These are phyloP conservation scores for Thyatira batis DNA, from an alignment of 2,888 invertebrate species.

Conservation along the genomic window DNA sequence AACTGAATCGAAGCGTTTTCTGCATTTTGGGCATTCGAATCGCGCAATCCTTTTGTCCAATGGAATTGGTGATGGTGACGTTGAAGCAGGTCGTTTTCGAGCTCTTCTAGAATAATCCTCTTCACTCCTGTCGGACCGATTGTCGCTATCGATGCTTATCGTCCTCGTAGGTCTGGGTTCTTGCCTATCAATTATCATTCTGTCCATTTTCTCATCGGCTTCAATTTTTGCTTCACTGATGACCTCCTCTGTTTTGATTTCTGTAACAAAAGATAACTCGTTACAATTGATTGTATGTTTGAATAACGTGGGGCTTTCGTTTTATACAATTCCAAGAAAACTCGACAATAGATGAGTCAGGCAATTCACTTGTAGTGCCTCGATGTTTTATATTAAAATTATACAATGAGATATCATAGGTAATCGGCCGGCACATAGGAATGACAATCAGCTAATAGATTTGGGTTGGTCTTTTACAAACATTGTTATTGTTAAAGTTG, in stretches of 20 bases:
- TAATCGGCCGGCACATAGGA: slow-evolving; percentile 45
- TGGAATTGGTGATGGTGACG: slow-evolving; percentile 62
- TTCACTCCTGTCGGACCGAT: slow-evolving; percentile 80
- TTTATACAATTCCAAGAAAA: slow-evolving; percentile 76
- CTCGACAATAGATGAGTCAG: slow-evolving; percentile 78
- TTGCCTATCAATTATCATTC: slow-evolving; percentile 58
- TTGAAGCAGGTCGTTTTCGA: slow-evolving; percentile 69
- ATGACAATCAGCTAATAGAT: slow-evolving; percentile 67
- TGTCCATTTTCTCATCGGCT: slow-evolving; percentile 57
- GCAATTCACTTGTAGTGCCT: slow-evolving; percentile 60
- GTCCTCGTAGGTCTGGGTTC: slow-evolving; percentile 63
- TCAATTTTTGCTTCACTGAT: slow-evolving; percentile 75
- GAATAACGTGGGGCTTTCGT: slow-evolving; percentile 73
- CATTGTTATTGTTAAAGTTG: not conserved
- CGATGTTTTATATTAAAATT: slow-evolving; percentile 57
- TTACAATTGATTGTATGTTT: slow-evolving; percentile 74
- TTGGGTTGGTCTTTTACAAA: slow-evolving; percentile 34
- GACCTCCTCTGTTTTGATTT: slow-evolving; percentile 78
- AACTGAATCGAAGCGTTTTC: slow-evolving; percentile 87
- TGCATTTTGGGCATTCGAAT: slow-evolving; percentile 88
- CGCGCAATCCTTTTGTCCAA: slow-evolving; percentile 67
- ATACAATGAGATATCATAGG: slow-evolving; percentile 60
- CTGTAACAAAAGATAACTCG: slow-evolving; percentile 73
- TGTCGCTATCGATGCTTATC: slow-evolving; percentile 80
- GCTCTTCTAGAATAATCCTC: slow-evolving; percentile 64